Conservation (phyloP, 2,797 vertebrate genomes). For the Hippoglossus hippoglossus region DNA sequence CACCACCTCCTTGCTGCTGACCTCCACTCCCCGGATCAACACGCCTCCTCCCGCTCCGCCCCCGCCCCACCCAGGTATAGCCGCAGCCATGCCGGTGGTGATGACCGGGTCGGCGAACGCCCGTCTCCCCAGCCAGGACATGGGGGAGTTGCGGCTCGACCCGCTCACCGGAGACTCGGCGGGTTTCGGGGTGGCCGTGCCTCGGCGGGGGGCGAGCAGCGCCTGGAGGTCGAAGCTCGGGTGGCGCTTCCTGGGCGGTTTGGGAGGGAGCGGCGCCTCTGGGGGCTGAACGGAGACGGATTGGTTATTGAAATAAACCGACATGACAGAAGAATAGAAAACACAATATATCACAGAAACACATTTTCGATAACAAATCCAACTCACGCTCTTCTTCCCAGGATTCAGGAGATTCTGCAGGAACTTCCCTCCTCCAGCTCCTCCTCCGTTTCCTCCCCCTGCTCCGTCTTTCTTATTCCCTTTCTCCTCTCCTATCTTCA, state of each 20-base stretch:
- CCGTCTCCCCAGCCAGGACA: slow-evolving; percentile 84
- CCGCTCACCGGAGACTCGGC: slow-evolving; percentile 54
- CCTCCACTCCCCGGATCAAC: slow-evolving; percentile 91
- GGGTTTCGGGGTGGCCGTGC: slow-evolving; percentile 58
- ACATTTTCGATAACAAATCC: too few species aligned
- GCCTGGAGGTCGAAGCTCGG: slow-evolving; percentile 88
- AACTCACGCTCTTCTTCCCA: slow-evolving; percentile 84
- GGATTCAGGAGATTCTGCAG: slow-evolving; percentile 85
- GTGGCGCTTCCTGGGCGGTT: slow-evolving; percentile 84
- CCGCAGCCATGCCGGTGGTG: slow-evolving; percentile 79
- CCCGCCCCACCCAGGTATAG: slow-evolving; percentile 78
- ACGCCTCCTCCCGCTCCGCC: slow-evolving; percentile 80
- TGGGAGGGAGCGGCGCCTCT: slow-evolving; percentile 76
- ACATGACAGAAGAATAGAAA: not conserved
- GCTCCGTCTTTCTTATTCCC: slow-evolving; percentile 80
- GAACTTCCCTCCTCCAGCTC: slow-evolving; percentile 82
- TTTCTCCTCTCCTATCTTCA: slow-evolving; percentile 84
- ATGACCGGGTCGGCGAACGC: slow-evolving; percentile 83
- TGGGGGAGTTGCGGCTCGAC: slow-evolving; percentile 74
- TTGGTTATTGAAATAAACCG: too few species aligned
- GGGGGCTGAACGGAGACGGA: slow-evolving; percentile 62
- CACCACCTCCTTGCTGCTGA: slow-evolving; percentile 93
- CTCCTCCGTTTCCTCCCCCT: slow-evolving; percentile 54
- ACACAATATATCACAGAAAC: too few species aligned
- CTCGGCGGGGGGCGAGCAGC: slow-evolving; percentile 81